A percentile compares a stretch with the other conserved stretches of the same genome.
Evolutionary conservation across 2,113 vertebrate species (phyloP).

Genomic region (Neopipo cinnamomea): DNA sequence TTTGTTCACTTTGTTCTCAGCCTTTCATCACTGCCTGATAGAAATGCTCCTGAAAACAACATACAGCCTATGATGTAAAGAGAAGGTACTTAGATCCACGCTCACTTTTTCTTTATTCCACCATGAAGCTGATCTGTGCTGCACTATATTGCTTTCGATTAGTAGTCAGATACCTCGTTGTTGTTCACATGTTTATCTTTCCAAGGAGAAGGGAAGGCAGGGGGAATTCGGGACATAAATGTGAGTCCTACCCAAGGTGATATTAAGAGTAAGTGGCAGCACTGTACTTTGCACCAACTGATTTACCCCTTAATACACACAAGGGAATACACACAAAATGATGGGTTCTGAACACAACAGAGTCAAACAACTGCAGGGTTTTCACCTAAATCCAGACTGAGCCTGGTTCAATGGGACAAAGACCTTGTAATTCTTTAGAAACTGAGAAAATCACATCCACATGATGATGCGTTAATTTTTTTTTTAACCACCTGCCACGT

Average conservation of each 20-base stretch:
- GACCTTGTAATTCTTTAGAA: background rate
- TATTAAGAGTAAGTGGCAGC: background rate
- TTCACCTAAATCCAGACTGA: background rate
- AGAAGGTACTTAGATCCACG: background rate
- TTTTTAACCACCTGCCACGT: background rate
- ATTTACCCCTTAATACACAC: background rate
- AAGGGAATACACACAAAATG: background rate
- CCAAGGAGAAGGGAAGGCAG: background rate
- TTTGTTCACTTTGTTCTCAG: slow-evolving; percentile 53
- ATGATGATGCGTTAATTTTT: background rate
- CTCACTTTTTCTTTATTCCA: background rate
- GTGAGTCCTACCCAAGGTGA: background rate
- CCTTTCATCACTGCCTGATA: slow-evolving; percentile 50
- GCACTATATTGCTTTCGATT: background rate
- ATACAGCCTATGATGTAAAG: background rate
- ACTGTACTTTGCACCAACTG: background rate
- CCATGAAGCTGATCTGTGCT: background rate
- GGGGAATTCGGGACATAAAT: background rate
- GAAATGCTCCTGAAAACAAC: slow-evolving; percentile 50
- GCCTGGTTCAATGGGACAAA: background rate
- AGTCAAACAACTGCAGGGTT: background rate
- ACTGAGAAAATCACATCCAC: background rate
- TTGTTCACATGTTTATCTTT: background rate
- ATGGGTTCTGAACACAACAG: background rate
- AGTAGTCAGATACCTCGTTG: background rate